Evolutionary conservation across 2,888 invertebrate species (phyloP).

Genomic region (Tenthredo amoena): DNA sequence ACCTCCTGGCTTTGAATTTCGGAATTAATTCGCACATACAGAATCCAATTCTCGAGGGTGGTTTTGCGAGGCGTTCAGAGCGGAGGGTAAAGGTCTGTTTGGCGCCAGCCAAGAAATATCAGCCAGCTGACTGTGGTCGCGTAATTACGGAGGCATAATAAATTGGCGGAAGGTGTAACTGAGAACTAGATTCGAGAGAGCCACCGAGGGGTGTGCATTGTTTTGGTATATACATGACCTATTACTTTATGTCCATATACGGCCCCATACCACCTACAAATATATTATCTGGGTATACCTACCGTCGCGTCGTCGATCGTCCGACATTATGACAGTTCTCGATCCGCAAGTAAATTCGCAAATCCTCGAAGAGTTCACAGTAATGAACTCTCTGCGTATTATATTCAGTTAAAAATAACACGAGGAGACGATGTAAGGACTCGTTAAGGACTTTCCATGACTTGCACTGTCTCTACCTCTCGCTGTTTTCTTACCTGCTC

Average conservation of each 20-base stretch:
- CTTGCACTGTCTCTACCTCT: neutral
- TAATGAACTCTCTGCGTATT: slow-evolving; percentile 9
- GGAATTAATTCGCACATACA: slow-evolving; percentile 42
- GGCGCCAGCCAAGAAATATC: slow-evolving; percentile 42
- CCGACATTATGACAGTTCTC: neutral
- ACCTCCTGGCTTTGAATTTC: slow-evolving; percentile 41
- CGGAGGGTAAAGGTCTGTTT: slow-evolving; percentile 30
- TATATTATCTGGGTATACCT: neutral
- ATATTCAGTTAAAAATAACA: neutral
- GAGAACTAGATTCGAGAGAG: slow-evolving; percentile 9
- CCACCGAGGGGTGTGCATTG: slow-evolving; percentile 22
- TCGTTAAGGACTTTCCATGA: neutral
- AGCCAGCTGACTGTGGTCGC: slow-evolving; percentile 41
- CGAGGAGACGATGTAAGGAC: neutral
- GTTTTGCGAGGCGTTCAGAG: slow-evolving; percentile 29
- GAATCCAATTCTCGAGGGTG: slow-evolving; percentile 48
- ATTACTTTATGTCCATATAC: neutral
- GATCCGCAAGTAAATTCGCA: neutral
- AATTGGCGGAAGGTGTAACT: slow-evolving; percentile 37
- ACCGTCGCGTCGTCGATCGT: neutral
- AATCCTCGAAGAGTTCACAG: slow-evolving; percentile 2
- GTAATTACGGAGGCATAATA: slow-evolving; percentile 38
- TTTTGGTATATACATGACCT: slow-evolving; percentile 9
- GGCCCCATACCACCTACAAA: neutral
- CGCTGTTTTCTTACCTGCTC: neutral